Conservation (phyloP, 2,113 vertebrate genomes). For the Chaenogobius annularis region DNA sequence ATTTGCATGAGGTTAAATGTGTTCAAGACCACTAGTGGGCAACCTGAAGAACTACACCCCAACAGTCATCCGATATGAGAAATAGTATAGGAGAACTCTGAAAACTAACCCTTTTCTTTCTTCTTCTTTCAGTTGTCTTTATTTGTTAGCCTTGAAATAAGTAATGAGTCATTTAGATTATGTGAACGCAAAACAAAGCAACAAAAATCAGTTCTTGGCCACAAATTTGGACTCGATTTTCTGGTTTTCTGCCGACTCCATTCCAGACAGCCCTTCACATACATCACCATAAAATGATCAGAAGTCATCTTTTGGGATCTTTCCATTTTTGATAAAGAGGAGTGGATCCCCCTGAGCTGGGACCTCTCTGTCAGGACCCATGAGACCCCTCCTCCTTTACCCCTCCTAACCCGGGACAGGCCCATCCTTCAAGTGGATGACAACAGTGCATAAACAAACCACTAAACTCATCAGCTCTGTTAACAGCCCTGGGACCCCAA, state of each 20-base stretch:
- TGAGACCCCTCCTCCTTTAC: conserved; percentile 32
- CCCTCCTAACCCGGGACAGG: conserved; percentile 38
- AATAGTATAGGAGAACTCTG: no score
- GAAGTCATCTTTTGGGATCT: neutral
- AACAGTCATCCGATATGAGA: no score
- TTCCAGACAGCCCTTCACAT: neutral
- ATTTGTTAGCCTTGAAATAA: no score
- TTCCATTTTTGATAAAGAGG: neutral
- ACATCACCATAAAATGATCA: conserved; percentile 1
- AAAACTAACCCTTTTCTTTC: no score
- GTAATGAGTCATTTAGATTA: no score
- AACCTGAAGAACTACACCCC: no score
- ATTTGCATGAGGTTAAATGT: no score
- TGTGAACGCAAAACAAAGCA: no score
- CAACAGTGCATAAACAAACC: conserved; percentile 69
- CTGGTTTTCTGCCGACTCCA: neutral
- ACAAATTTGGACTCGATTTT: no score
- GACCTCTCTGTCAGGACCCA: conserved; percentile 26
- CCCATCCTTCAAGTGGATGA: conserved; percentile 69
- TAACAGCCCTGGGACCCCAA: conserved; percentile 50
- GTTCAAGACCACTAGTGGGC: no score
- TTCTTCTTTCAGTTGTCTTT: no score
- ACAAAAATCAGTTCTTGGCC: no score
- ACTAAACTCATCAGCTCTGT: conserved; percentile 68
- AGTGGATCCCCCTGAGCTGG: conserved; percentile 21